Percentiles rank a stretch among this genome's conserved stretches.
phyloP scores from a whole-genome alignment of 2,113 vertebrate species.

The Chrysochloris asiatica region DNA sequence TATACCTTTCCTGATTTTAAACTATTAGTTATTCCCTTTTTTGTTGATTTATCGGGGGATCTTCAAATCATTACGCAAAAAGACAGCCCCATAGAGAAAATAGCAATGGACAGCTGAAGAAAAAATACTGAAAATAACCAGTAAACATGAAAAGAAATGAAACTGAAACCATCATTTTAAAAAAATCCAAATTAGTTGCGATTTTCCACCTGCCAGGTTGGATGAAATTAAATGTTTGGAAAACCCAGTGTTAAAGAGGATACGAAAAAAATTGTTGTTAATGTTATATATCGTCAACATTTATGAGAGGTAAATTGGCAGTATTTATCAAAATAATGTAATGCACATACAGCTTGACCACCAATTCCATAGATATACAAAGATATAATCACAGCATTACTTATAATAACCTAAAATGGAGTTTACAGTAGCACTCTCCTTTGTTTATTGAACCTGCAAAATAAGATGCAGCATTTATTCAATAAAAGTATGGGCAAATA shows the following conservation, averaged over 20 bases:
- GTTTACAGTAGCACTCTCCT: not conserved
- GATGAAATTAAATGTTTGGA: conserved; percentile 13
- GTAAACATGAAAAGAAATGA: not conserved
- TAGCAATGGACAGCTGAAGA: not conserved
- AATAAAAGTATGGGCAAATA: not conserved
- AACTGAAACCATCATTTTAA: not conserved
- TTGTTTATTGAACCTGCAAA: not conserved
- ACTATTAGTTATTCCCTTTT: too few species aligned
- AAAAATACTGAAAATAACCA: not conserved
- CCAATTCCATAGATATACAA: not conserved
- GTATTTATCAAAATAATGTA: conserved; percentile 40
- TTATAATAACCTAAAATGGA: not conserved
- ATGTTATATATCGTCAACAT: conserved; percentile 11
- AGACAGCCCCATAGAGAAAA: not conserved
- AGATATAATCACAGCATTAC: not conserved
- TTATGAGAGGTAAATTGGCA: conserved; percentile 13
- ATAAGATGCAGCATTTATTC: not conserved
- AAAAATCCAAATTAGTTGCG: too few species aligned
- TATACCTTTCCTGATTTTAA: too few species aligned
- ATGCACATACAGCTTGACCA: not conserved
- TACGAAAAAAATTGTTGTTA: not conserved
- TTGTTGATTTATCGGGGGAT: too few species aligned
- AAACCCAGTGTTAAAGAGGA: not conserved
- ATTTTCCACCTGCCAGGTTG: not conserved
- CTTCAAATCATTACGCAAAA: too few species aligned